phyloP scores from a whole-genome alignment of 2,888 invertebrate genomes.

The Smittia aterrima region DNA sequence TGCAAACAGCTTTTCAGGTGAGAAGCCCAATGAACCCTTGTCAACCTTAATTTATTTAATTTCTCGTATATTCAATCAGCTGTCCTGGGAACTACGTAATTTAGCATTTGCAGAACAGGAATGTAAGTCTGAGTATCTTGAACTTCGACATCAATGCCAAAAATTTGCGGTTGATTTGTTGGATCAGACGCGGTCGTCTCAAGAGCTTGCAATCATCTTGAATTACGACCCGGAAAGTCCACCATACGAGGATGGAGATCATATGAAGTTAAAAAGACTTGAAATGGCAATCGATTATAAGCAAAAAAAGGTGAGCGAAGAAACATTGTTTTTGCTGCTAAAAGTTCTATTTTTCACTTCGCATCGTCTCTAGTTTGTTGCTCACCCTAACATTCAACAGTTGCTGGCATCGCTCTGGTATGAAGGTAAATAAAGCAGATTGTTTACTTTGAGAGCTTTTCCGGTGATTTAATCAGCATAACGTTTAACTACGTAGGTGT shows the following conservation, averaged over 20 bases:
- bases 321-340: too few species aligned
- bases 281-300: conserved; percentile 91
- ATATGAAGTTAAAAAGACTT: conserved; percentile 80
- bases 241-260: conserved; percentile 73
- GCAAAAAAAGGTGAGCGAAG: conserved; percentile 77
- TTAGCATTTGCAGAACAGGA: conserved; percentile 90
- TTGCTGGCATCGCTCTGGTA: conserved; percentile 90
- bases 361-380: conserved; percentile 69
- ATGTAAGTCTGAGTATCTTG: conserved; percentile 85
- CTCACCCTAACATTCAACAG: conserved; percentile 95
- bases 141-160: conserved; percentile 81
- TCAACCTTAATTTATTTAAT: not conserved
- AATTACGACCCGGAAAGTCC: conserved; percentile 82
- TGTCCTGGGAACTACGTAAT: conserved; percentile 90
- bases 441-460: not conserved
- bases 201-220: conserved; percentile 88
- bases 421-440: conserved; percentile 61
- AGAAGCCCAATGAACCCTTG: not conserved
- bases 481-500: conserved; percentile 52
- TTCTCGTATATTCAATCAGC: conserved; percentile 43
- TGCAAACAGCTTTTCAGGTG: conserved; percentile 84
- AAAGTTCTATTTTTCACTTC: not conserved
- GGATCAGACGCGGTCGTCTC: conserved; percentile 87
- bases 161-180: conserved; percentile 87
- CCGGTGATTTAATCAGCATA: not conserved